These are phyloP conservation scores for Neocrepidodera transversa DNA, from an alignment of 2,888 invertebrate genomes.

Conservation along the genomic window DNA sequence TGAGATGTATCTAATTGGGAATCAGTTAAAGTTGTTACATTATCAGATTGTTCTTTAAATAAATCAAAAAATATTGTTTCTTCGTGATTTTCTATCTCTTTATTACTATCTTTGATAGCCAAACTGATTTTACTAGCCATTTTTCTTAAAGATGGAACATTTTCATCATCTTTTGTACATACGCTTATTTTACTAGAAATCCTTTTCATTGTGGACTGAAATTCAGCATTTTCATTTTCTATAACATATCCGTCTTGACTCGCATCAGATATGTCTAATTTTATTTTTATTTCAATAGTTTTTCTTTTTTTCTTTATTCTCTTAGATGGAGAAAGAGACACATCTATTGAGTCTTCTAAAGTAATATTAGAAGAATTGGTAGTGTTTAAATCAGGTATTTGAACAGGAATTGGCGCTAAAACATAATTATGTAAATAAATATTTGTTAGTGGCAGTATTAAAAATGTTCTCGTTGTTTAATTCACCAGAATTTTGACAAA, in stretches of 20 bases:
- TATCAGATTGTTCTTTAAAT: not conserved
- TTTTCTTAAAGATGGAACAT: not conserved
- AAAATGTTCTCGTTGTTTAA: too few species aligned
- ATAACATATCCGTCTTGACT: not conserved
- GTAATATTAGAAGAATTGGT: not conserved
- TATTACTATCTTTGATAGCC: slow-evolving; percentile 3
- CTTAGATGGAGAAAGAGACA: not conserved
- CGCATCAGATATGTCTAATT: slow-evolving; percentile 10
- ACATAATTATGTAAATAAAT: not conserved
- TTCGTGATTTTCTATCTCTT: not conserved
- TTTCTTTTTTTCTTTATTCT: not conserved
- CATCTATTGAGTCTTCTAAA: not conserved
- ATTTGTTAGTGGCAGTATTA: too few species aligned
- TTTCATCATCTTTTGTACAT: not conserved
- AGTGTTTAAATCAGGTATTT: not conserved
- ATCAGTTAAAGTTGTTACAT: not conserved
- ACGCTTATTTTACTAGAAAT: not conserved
- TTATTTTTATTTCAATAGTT: slow-evolving; percentile 14
- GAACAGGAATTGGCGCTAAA: slow-evolving; percentile 7
- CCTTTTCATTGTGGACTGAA: not conserved
- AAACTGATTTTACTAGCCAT: slow-evolving; percentile 17
- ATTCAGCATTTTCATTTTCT: not conserved
- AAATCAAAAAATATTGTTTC: slow-evolving; percentile 12
- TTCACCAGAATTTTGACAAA: too few species aligned
- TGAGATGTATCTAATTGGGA: slow-evolving; percentile 2